Conservation (phyloP, 1,140 invertebrate genomes). For the Scylla paramamosain region DNA sequence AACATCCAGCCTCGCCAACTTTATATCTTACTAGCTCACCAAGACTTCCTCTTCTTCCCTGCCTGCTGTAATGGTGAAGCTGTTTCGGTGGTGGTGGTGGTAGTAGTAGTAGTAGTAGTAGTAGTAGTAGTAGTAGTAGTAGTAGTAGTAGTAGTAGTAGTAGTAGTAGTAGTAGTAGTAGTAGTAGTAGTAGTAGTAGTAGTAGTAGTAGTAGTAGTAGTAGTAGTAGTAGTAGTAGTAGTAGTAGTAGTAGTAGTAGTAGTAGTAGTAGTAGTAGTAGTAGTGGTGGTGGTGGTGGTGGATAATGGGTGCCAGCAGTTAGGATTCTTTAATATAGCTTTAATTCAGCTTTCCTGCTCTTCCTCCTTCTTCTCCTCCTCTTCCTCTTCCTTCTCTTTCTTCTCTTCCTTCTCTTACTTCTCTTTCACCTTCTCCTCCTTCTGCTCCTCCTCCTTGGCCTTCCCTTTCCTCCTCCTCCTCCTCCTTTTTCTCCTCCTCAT, state of each 20-base stretch:
- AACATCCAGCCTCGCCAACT: background rate
- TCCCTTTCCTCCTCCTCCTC: background rate
- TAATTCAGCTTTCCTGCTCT: too few relatives aligned
- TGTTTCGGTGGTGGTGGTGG: background rate
- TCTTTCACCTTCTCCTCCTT: background rate
- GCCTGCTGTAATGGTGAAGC: background rate
- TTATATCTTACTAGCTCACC: background rate
- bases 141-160: slow-evolving; percentile 43
- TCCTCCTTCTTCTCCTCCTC: background rate
- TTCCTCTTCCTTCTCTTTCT: background rate
- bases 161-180: slow-evolving; percentile 47
- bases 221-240: slow-evolving; percentile 41
- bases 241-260: slow-evolving; percentile 35
- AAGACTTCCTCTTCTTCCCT: background rate
- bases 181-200: slow-evolving; percentile 42
- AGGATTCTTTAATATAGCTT: too few relatives aligned
- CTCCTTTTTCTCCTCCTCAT: background rate
- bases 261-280: slow-evolving; percentile 43
- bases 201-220: slow-evolving; percentile 45
- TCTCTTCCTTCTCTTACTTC: background rate
- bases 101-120: slow-evolving; percentile 28
- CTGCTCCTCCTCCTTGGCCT: background rate
- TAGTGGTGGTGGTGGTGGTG: background rate
- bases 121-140: slow-evolving; percentile 32
- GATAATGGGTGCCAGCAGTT: background rate